A percentile compares a stretch with the other conserved stretches of the same genome.
phyloP scores from a whole-genome alignment of 2,113 vertebrate genomes.

The Camarhynchus parvulus region DNA sequence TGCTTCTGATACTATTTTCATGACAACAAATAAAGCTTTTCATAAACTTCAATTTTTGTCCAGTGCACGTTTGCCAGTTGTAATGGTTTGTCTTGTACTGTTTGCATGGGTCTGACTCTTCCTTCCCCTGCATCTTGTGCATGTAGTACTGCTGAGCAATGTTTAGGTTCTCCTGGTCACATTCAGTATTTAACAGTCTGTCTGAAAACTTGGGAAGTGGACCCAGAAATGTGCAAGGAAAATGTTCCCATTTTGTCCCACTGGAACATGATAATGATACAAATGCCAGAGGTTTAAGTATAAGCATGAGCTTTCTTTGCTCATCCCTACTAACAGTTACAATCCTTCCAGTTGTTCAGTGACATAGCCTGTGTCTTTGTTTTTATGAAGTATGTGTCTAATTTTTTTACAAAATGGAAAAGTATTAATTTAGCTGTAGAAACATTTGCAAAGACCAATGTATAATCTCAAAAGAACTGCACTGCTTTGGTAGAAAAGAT shows the following conservation, averaged over 20 bases:
- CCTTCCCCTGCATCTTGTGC: slow-evolving; percentile 72
- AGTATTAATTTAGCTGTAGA: slow-evolving; percentile 53
- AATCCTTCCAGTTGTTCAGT: slow-evolving; percentile 43
- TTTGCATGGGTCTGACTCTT: slow-evolving; percentile 70
- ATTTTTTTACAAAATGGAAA: slow-evolving; percentile 60
- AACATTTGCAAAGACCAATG: slow-evolving; percentile 62
- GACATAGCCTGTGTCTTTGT: slow-evolving; percentile 46
- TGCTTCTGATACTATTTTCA: slow-evolving; percentile 68
- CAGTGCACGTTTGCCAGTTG: slow-evolving; percentile 68
- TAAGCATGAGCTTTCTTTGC: slow-evolving; percentile 64
- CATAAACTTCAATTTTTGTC: slow-evolving; percentile 64
- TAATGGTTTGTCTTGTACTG: slow-evolving; percentile 70
- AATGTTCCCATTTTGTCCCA: background rate
- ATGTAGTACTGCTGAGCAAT: slow-evolving; percentile 70
- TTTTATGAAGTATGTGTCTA: slow-evolving; percentile 68
- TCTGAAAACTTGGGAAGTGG: slow-evolving; percentile 33
- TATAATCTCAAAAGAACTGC: slow-evolving; percentile 59
- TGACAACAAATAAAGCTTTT: slow-evolving; percentile 68
- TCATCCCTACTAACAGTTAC: slow-evolving; percentile 53
- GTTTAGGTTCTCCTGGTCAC: slow-evolving; percentile 57
- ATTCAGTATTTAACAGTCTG: slow-evolving; percentile 55
- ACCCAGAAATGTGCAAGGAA: slow-evolving; percentile 49
- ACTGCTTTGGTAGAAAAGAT: slow-evolving; percentile 69
- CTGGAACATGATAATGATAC: slow-evolving; percentile 21
- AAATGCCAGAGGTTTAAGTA: slow-evolving; percentile 32